Evolutionary conservation across 1,140 invertebrate genomes (phyloP).

Genomic region (Popillia japonica): DNA sequence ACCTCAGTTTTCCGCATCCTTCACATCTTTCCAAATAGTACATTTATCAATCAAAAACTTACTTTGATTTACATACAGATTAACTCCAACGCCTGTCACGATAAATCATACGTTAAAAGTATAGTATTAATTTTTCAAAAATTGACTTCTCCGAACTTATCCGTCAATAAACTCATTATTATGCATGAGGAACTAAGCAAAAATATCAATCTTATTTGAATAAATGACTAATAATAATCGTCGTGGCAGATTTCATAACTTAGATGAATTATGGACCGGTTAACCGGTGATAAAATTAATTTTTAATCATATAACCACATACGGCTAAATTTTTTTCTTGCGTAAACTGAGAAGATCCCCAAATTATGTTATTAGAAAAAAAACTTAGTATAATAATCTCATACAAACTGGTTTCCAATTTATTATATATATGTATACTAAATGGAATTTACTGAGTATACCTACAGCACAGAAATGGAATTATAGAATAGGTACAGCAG

Average conservation of each 20-base stretch:
- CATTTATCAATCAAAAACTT: conserved; percentile 12
- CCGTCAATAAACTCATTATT: conserved; percentile 18
- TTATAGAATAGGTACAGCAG: too few species aligned
- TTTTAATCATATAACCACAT: neutral
- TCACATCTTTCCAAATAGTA: conserved; percentile 3
- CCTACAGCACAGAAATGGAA: too few species aligned
- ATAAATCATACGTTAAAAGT: neutral
- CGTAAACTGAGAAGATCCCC: too few species aligned
- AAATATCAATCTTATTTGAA: conserved; percentile 15
- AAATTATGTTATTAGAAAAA: too few species aligned
- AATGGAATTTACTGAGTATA: too few species aligned
- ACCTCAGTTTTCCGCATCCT: neutral
- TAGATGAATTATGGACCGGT: conserved; percentile 1
- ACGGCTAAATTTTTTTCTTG: too few species aligned
- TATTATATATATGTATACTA: too few species aligned
- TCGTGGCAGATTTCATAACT: neutral
- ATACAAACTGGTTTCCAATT: too few species aligned
- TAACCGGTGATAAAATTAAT: neutral
- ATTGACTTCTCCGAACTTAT: neutral
- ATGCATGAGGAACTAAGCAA: conserved; percentile 1
- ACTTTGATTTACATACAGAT: neutral
- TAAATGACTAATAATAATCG: conserved; percentile 15
- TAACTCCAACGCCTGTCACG: neutral
- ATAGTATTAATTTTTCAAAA: neutral
- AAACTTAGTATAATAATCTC: too few species aligned